Evolutionary conservation across 2,888 invertebrate species (phyloP).

Genomic region (Drepanosiphum platanoidis): DNA sequence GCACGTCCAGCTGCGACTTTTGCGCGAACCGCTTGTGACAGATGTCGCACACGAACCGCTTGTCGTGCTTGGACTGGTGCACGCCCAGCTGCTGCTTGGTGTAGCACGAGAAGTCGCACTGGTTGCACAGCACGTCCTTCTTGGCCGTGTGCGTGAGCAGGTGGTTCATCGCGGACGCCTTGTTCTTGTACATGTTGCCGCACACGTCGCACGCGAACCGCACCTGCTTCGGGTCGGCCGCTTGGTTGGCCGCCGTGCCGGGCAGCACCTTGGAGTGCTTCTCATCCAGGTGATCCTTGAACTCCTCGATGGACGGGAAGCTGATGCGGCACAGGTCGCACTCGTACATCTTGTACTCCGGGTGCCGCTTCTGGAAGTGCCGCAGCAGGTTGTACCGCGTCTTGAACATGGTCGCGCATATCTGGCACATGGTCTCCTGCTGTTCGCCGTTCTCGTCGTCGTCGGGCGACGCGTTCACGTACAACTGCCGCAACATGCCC

Average conservation of each 20-base stretch:
- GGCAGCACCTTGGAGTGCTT: conserved; percentile 24
- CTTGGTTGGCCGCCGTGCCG: neutral
- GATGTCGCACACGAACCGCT: conserved; percentile 67
- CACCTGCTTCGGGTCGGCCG: conserved; percentile 42
- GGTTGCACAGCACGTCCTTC: conserved; percentile 28
- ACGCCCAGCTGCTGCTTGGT: conserved; percentile 62
- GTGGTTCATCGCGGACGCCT: conserved; percentile 71
- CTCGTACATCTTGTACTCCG: conserved; percentile 36
- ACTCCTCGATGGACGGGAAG: conserved; percentile 67
- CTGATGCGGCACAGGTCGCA: conserved; percentile 67
- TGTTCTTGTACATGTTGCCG: conserved; percentile 68
- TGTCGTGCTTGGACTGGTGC: conserved; percentile 65
- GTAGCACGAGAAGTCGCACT: conserved; percentile 59
- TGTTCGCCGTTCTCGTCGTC: neutral
- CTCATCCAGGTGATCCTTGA: conserved; percentile 68
- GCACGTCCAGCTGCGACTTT: conserved; percentile 66
- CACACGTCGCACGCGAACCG: conserved; percentile 69
- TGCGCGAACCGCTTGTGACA: conserved; percentile 67
- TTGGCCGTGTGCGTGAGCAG: conserved; percentile 64
- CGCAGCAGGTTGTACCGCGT: conserved; percentile 45
- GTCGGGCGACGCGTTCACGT: neutral
- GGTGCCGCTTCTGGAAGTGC: conserved; percentile 41
- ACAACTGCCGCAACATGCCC: neutral
- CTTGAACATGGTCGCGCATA: conserved; percentile 54
- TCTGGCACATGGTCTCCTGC: conserved; percentile 47